A percentile compares a stretch with the other conserved stretches of the same genome.
These are phyloP conservation scores for Recurvirostra avosetta DNA, from an alignment of 2,113 vertebrate species.

Conservation along the genomic window DNA sequence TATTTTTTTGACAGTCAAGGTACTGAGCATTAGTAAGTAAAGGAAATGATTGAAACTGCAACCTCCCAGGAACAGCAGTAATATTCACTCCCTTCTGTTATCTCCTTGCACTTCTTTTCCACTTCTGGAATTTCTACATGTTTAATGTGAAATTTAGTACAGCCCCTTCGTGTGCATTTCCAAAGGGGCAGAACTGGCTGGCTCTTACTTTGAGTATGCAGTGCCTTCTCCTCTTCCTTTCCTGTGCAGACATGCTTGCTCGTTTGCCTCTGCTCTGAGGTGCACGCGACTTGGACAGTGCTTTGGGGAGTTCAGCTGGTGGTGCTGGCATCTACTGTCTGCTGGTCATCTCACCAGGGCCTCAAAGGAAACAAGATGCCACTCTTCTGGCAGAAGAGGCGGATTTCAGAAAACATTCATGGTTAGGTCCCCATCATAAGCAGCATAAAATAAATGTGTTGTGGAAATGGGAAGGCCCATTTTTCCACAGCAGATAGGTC, in stretches of 20 bases:
- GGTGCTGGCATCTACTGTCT: not conserved
- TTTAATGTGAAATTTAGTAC: not conserved
- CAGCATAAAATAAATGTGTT: not conserved
- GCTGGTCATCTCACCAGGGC: too few species aligned
- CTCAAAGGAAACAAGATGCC: not conserved
- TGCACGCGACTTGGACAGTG: rapidly evolving
- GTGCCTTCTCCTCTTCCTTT: not conserved
- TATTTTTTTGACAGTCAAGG: not conserved
- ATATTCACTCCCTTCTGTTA: not conserved
- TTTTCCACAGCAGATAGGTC: not conserved
- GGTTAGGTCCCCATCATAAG: not conserved
- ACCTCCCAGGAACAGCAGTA: not conserved
- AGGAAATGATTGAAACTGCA: not conserved
- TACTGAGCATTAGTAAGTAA: not conserved
- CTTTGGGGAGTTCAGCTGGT: not conserved
- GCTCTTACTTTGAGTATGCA: not conserved
- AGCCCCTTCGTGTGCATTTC: not conserved
- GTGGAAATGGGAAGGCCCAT: not conserved
- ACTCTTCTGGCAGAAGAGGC: not conserved
- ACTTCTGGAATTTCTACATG: not conserved
- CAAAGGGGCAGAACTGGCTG: not conserved
- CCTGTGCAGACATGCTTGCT: not conserved
- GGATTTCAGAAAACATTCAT: not conserved
- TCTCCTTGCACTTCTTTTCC: not conserved
- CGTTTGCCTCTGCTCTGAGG: not conserved